Base-by-base conservation (phyloP, 2,888 invertebrate species). In the Harmothoe impar region DNA sequence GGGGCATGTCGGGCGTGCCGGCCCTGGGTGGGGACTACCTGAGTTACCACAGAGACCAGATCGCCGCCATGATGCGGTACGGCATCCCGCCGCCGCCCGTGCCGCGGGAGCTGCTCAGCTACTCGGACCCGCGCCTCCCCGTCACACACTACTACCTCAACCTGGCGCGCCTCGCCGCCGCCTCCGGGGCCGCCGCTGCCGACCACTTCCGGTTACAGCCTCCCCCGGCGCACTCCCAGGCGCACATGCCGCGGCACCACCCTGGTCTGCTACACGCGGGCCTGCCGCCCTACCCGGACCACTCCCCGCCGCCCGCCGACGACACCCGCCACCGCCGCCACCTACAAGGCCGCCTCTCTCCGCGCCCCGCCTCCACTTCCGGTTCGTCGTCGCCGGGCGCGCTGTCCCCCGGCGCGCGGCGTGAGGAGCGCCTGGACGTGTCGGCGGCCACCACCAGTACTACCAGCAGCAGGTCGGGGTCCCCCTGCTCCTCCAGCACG, bases 131-230 rank as follows among this genome's bases (percentile, higher is more conserved):
- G 0, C 52, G 91, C 23, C 54, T 89, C 10, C 89, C 91, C 25
- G 54, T 91, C 78, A 89, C 89, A 20, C 78, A 89, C 89, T 89
- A 91, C 51, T 91, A 86, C 88, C 86, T 91, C 35, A 77, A 84
- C 35, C 29, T 91, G 68, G 89, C 89, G 7, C 35, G 89, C 25
- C 78, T 51, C 5, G 35, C 89, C 68, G 91, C 90, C 86, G 90
- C 90, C 29, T 15, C n/a, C 72, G 56, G 52, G 29, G 25, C 52
- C 43, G 43, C 86, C 86, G 52, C 54, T n/a, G 20, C 86, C 25
- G 56, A 52, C 52, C 54, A 12, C 20, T 35, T 35, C 20, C 35
- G 81, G 20, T 35, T 81, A 33, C 86, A 86, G 23, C 86, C 86
- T 12, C 86, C 86, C 20, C 86, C 86, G 0, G 86, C 86, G 31